Percentiles rank a stretch among this genome's conserved stretches.
Evolutionary conservation across 2,113 vertebrate species (phyloP).

Genomic region (Pseudonaja textilis): DNA sequence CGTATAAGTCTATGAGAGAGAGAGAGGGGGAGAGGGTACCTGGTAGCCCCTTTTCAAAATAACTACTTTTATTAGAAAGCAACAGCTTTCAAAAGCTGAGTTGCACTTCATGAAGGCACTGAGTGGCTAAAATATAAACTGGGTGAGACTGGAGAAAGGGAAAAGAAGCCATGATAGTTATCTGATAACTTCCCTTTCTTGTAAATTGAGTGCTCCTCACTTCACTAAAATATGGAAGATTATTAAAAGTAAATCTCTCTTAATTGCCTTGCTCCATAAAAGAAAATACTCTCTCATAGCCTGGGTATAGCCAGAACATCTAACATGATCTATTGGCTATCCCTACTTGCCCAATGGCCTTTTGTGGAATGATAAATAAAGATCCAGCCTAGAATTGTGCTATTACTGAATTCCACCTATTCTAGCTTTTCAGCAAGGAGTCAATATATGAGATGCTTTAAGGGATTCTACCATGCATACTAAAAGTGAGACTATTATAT

Average conservation of each 20-base stretch:
- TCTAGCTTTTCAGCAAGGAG: background rate
- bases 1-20: background rate
- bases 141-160: background rate
- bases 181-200: background rate
- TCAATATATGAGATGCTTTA: background rate
- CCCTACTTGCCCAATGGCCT: background rate
- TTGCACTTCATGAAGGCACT: background rate
- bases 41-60: background rate
- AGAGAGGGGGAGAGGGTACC: background rate
- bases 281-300: background rate
- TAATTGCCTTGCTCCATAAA: background rate
- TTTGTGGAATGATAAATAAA: background rate
- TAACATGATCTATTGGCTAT: background rate
- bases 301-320: background rate
- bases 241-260: background rate
- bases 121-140: background rate
- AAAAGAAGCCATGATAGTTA: background rate
- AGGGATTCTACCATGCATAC: background rate
- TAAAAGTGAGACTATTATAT: background rate
- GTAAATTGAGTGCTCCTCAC: background rate
- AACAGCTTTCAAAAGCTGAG: background rate
- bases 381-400: background rate
- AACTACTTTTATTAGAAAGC: background rate
- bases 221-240: background rate
- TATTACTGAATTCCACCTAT: background rate